Base-by-base conservation (phyloP, 2,888 invertebrate genomes). In the Chesias legatella region DNA sequence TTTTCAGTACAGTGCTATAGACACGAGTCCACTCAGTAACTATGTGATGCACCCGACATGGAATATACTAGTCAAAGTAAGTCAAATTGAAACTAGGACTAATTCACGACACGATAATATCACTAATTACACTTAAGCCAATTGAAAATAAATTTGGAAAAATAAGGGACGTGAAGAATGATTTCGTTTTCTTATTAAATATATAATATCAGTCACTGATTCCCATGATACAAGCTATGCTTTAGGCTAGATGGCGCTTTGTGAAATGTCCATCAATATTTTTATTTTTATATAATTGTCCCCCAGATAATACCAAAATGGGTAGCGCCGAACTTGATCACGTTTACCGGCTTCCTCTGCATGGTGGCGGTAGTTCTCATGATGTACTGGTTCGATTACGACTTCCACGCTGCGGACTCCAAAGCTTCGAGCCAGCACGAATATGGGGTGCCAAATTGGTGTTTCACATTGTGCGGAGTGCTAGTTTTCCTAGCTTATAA, bases 11-110 rank as follows among this genome's bases (percentile, higher is more conserved):
- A 96, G 93, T 77, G 95, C 97, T 31, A 90, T 96, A 73, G 99
- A 99, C 73, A 98, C 97, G 10, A 98, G 97, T 63, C 98, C 98
- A 0, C 89, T 99, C 33, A 97, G 98, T 73, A 94, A 95, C 51
- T 98, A 99, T 91, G 92, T 99, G 47, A 98, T 98, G 95, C 99
- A 99, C 81, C 99, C 99, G 20, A 95, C 97, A 79, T 99, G 99
- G 99, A 95, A 99, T 77, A 92, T 92, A 86, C 89, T 95, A 37
- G 98, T 99, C 7, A 92, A 96, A 92, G 98, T 98, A 90, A 88
- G 60, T 56, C 33, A 8, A 38, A 20, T 26, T 17, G n/a, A n/a
- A n/a, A n/a, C n/a, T n/a, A n/a, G n/a, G n/a, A n/a, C n/a, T n/a
- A n/a, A n/a, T n/a, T n/a, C n/a, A n/a, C n/a, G n/a, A 5, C 20